Percentiles rank a stretch among this genome's conserved stretches.
Conservation (phyloP, 2,797 vertebrate species). For the Sebastolobus altivelis region DNA sequence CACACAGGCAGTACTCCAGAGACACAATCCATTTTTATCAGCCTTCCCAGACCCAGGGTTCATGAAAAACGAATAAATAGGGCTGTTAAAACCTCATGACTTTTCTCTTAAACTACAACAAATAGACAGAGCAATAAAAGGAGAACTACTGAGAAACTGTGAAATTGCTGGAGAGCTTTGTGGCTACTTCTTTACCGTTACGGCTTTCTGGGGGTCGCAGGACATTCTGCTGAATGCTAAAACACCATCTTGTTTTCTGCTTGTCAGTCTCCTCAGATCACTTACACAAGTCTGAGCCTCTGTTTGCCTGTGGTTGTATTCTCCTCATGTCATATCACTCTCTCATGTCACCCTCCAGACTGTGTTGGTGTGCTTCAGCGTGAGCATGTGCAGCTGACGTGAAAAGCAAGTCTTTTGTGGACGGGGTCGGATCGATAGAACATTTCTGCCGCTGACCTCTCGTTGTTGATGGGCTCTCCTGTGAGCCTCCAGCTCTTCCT, state of each 20-base stretch:
- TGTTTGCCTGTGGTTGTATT: slow-evolving; percentile 23
- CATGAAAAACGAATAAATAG: slow-evolving; percentile 65
- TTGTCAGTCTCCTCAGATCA: slow-evolving; percentile 34
- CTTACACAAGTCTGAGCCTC: slow-evolving; percentile 11
- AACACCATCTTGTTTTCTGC: slow-evolving; percentile 38
- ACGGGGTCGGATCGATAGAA: slow-evolving; percentile 45
- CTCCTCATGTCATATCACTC: slow-evolving; percentile 12
- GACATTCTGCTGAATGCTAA: slow-evolving; percentile 51
- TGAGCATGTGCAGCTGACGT: slow-evolving; percentile 14
- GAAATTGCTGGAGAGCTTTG: slow-evolving; percentile 52
- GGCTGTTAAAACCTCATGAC: slow-evolving; percentile 69
- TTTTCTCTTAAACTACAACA: slow-evolving; percentile 77
- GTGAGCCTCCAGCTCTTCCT: slow-evolving; percentile 36
- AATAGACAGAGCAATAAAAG: slow-evolving; percentile 67
- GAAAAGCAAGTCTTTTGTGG: slow-evolving; percentile 4
- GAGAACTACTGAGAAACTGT: slow-evolving; percentile 45
- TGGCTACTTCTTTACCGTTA: slow-evolving; percentile 27
- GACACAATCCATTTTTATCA: slow-evolving; percentile 75
- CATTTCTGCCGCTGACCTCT: slow-evolving; percentile 51
- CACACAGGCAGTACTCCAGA: slow-evolving; percentile 32
- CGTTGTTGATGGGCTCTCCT: slow-evolving; percentile 29
- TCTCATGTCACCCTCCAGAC: background rate
- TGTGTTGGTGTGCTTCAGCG: background rate
- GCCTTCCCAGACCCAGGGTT: slow-evolving; percentile 47
- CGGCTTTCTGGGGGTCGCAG: background rate